Conservation (phyloP, 2,797 vertebrate genomes). For the Lindbergichthys nudifrons region DNA sequence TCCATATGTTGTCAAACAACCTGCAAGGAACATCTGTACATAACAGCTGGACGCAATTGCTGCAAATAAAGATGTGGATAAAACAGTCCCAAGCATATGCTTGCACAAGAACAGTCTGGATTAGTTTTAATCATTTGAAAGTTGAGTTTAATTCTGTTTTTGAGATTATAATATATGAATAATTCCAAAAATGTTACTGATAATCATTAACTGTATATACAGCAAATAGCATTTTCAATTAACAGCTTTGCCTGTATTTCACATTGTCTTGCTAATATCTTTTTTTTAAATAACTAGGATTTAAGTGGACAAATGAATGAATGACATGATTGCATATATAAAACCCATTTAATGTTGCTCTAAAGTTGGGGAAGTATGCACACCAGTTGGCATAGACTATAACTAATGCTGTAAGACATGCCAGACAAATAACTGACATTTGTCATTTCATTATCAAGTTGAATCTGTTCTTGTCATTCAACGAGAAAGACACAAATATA, state of each 20-base stretch:
- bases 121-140: background rate
- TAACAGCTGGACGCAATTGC: conserved; percentile 45
- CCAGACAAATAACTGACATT: conserved; percentile 70
- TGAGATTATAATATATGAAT: background rate
- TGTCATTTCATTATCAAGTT: conserved; percentile 77
- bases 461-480: conserved; percentile 58
- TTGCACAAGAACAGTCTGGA: background rate
- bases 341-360: conserved; percentile 1
- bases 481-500: conserved; percentile 32
- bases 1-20: conserved; percentile 48
- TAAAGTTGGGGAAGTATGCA: conserved; percentile 28
- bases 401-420: conserved; percentile 21
- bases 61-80: conserved; percentile 12
- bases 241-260: background rate
- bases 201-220: background rate
- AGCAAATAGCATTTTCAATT: background rate
- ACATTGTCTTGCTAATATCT: too few species aligned
- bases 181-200: too few species aligned
- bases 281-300: too few species aligned
- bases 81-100: background rate
- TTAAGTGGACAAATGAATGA: too few species aligned
- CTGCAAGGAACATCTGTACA: conserved; percentile 43
- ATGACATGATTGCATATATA: background rate
- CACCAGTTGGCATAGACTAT: conserved; percentile 34
- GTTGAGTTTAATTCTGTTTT: background rate